Evolutionary conservation across 2,797 vertebrate genomes (phyloP).

Genomic region (Semotilus atromaculatus): DNA sequence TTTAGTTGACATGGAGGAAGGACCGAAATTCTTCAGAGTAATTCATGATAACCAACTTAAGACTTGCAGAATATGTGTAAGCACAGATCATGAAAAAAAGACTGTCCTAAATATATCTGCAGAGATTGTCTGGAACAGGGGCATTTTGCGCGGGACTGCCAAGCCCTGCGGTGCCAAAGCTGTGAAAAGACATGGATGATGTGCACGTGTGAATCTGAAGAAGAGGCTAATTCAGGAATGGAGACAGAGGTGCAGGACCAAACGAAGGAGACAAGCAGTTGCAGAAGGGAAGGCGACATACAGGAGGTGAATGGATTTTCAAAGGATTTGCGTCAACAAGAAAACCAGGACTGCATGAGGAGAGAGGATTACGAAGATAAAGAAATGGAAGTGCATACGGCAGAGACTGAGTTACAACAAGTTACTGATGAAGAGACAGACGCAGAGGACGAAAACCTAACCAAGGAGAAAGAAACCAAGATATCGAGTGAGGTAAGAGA

Average conservation of each 20-base stretch:
- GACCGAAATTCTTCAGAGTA: not conserved
- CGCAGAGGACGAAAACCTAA: too few relatives aligned
- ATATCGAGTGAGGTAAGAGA: too few relatives aligned
- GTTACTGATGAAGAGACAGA: not conserved
- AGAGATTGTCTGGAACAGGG: constrained; percentile 26
- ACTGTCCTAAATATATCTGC: not conserved
- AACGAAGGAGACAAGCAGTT: too few relatives aligned
- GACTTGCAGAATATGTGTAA: constrained; percentile 2
- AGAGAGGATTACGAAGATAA: not conserved
- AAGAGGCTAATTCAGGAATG: not conserved
- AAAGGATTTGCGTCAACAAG: not conserved
- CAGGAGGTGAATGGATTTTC: too few relatives aligned
- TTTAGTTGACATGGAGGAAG: not conserved
- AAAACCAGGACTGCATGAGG: not conserved
- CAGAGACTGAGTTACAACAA: not conserved
- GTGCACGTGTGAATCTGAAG: not conserved
- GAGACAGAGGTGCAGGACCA: not conserved
- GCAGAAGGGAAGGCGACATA: too few relatives aligned
- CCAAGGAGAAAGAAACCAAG: too few relatives aligned
- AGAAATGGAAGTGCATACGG: not conserved
- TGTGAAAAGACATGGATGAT: not conserved
- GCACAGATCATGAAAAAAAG: not conserved
- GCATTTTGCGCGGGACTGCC: constrained; percentile 9
- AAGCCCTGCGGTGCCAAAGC: not conserved
- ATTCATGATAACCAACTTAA: constrained; percentile 17